Evolutionary conservation across 2,888 invertebrate species (phyloP).

Genomic region (Epinotia bilunana): DNA sequence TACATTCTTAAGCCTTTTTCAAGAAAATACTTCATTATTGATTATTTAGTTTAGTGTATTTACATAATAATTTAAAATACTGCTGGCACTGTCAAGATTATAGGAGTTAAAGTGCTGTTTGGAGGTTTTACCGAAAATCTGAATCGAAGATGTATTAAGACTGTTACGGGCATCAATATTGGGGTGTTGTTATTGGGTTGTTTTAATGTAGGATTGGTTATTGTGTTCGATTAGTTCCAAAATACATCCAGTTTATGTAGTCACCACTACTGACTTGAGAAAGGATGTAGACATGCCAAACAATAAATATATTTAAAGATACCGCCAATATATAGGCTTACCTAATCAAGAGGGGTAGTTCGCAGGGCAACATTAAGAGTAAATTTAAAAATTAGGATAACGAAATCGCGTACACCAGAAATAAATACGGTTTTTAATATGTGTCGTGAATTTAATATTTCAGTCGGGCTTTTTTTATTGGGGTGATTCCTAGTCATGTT

Average conservation of each 20-base stretch:
- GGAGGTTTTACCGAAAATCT: too few relatives aligned
- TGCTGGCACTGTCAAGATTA: too few relatives aligned
- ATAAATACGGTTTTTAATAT: constrained; percentile 5
- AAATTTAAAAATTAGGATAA: neutral
- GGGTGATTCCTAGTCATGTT: constrained; percentile 8
- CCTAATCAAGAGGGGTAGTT: neutral
- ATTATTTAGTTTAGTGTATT: too few relatives aligned
- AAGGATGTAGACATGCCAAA: neutral
- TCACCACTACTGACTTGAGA: neutral
- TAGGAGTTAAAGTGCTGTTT: too few relatives aligned
- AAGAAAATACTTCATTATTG: too few relatives aligned
- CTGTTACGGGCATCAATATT: neutral
- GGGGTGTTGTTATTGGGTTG: neutral
- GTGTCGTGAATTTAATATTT: constrained; percentile 27
- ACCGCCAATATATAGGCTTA: neutral
- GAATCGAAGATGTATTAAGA: too few relatives aligned
- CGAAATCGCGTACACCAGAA: constrained; percentile 41
- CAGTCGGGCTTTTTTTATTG: constrained; percentile 33
- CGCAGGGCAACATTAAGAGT: neutral
- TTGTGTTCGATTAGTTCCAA: neutral
- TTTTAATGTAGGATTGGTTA: neutral
- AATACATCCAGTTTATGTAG: neutral
- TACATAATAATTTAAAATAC: too few relatives aligned
- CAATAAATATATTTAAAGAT: neutral
- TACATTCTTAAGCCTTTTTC: too few relatives aligned